phyloP scores from a whole-genome alignment of 92 coral and sea anemone genomes.

The Nematostella vectensis region DNA sequence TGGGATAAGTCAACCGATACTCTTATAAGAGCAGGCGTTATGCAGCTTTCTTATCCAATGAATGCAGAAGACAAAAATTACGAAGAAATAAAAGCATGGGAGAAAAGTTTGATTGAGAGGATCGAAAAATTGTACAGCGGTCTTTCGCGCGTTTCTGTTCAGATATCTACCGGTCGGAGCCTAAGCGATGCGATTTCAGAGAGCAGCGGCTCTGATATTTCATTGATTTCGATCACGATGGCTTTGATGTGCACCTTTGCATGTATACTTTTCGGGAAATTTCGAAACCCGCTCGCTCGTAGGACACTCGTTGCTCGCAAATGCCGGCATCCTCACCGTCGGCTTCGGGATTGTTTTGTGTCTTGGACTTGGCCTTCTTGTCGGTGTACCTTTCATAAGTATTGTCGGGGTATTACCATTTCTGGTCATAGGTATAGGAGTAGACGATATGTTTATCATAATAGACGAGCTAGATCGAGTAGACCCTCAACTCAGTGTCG shows the following conservation, averaged over 20 bases:
- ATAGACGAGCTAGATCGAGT: conserved; percentile 67
- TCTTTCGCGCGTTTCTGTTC: neutral
- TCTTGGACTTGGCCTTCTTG: conserved; percentile 49
- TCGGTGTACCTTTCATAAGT: conserved; percentile 50
- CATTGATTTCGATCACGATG: conserved; percentile 45
- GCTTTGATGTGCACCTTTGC: conserved; percentile 60
- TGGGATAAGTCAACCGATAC: conserved; percentile 10
- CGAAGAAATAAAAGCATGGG: conserved; percentile 31
- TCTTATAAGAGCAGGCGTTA: conserved; percentile 22
- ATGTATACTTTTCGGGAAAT: conserved; percentile 45
- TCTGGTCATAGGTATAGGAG: conserved; percentile 62
- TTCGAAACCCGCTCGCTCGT: conserved; percentile 41
- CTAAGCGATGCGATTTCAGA: conserved; percentile 60
- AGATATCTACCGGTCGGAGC: conserved; percentile 42
- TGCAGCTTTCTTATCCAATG: conserved; percentile 34
- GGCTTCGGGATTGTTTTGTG: conserved; percentile 62
- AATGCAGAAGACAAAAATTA: conserved; percentile 5
- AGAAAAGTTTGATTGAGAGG: conserved; percentile 22
- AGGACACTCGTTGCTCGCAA: conserved; percentile 56
- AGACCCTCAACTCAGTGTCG: conserved; percentile 26
- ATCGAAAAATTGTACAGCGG: neutral
- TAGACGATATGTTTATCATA: conserved; percentile 74
- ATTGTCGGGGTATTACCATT: conserved; percentile 69
- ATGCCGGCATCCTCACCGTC: conserved; percentile 53
- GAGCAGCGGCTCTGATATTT: conserved; percentile 49